These are phyloP conservation scores for Premnoplex brunnescens DNA, from an alignment of 2,797 vertebrate genomes.

Conservation along the genomic window DNA sequence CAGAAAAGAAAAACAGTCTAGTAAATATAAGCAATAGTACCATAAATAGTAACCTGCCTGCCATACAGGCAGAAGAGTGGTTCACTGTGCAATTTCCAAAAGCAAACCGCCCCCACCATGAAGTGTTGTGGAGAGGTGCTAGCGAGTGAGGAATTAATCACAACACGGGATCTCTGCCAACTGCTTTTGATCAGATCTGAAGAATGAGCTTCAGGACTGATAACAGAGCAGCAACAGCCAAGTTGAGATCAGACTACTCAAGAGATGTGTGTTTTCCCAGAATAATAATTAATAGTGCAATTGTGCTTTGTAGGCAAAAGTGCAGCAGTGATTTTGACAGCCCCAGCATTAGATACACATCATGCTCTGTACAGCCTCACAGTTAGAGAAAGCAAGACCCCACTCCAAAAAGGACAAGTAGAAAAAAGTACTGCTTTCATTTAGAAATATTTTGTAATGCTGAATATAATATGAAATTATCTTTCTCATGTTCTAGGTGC, in stretches of 20 bases:
- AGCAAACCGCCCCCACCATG: conserved; percentile 8
- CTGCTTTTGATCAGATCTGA: conserved; percentile 15
- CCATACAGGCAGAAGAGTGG: background rate
- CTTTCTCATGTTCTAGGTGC: background rate
- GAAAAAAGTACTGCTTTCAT: background rate
- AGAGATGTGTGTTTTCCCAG: conserved; percentile 36
- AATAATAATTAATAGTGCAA: conserved; percentile 58
- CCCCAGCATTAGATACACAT: background rate
- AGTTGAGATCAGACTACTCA: background rate
- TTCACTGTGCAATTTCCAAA: background rate
- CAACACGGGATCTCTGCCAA: background rate
- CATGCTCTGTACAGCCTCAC: background rate
- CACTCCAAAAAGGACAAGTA: background rate
- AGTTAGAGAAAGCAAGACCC: background rate
- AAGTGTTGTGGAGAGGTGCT: background rate
- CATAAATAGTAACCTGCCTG: background rate
- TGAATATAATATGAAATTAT: background rate
- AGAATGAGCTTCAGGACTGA: background rate
- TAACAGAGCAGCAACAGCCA: conserved; percentile 27
- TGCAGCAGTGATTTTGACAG: background rate
- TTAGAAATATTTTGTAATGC: background rate
- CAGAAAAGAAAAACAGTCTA: background rate
- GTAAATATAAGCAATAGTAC: conserved; percentile 14
- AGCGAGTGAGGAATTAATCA: conserved; percentile 29
- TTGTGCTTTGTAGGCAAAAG: conserved; percentile 43